These are phyloP conservation scores for Poeciliopsis occidentalis DNA, from an alignment of 2,113 vertebrate species.

Conservation along the genomic window DNA sequence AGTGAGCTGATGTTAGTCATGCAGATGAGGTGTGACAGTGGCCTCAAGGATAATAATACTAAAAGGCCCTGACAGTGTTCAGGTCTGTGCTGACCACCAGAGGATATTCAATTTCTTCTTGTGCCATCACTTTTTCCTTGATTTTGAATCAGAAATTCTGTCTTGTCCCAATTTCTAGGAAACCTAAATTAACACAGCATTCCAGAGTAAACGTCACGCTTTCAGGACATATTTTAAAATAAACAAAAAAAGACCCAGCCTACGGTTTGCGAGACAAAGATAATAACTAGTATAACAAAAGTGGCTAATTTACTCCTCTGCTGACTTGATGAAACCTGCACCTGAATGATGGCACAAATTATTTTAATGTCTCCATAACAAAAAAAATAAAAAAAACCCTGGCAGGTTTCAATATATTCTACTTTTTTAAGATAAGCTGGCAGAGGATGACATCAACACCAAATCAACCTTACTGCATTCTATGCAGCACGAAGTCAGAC, in stretches of 20 bases:
- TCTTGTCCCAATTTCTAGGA: neutral
- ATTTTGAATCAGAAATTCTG: neutral
- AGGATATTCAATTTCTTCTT: neutral
- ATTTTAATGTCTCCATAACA: no score
- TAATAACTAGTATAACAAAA: no score
- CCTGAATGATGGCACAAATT: neutral
- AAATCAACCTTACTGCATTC: no score
- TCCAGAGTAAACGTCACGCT: neutral
- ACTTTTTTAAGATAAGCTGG: no score
- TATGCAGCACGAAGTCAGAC: no score
- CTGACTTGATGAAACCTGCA: neutral
- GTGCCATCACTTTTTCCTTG: no score
- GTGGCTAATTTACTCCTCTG: neutral
- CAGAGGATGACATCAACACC: no score
- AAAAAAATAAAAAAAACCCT: no score
- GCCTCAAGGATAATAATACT: neutral
- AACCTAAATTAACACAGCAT: neutral
- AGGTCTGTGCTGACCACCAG: neutral
- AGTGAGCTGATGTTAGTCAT: neutral
- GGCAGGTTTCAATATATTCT: no score
- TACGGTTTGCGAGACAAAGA: no score
- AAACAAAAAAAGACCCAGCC: no score
- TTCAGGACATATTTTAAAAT: neutral
- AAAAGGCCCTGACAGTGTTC: neutral
- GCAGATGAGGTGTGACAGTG: neutral